These are phyloP conservation scores for Tuta absoluta DNA, from an alignment of 2,888 invertebrate genomes.

Conservation along the genomic window DNA sequence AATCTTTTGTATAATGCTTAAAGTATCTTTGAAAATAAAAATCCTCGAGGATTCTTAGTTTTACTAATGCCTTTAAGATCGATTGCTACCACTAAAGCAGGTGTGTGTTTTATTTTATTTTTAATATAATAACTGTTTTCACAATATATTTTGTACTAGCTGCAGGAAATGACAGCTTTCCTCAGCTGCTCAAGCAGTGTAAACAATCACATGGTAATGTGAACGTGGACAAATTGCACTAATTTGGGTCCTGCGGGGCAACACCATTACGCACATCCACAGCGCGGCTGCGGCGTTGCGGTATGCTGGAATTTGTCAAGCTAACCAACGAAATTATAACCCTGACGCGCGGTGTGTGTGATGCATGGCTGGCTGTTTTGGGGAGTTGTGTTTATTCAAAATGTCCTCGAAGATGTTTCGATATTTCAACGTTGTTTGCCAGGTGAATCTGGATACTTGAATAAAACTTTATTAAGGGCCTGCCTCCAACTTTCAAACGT, in stretches of 20 bases:
- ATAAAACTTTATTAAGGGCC: no score
- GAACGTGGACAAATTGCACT: conserved; percentile 38
- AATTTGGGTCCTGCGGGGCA: conserved; percentile 36
- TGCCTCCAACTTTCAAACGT: no score
- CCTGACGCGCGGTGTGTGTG: conserved; percentile 7
- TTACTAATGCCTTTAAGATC: no score
- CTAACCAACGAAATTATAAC: conserved; percentile 29
- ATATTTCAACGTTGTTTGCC: no score
- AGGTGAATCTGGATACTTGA: no score
- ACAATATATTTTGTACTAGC: no score
- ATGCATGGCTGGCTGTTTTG: conserved; percentile 7
- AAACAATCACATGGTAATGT: conserved; percentile 21
- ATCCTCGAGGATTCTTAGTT: no score
- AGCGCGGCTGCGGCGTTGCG: conserved; percentile 33
- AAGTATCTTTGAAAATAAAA: no score
- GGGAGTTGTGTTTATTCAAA: background rate
- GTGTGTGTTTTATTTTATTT: no score
- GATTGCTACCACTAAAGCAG: no score
- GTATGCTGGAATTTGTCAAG: conserved; percentile 43
- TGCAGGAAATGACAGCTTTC: background rate
- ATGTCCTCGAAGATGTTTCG: background rate
- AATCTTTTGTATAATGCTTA: no score
- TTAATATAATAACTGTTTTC: no score
- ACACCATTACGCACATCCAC: conserved; percentile 36
- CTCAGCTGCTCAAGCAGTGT: conserved; percentile 1